These are phyloP conservation scores for Alviniconcha marisindica DNA, from an alignment of 1,140 invertebrate genomes.

Conservation along the genomic window DNA sequence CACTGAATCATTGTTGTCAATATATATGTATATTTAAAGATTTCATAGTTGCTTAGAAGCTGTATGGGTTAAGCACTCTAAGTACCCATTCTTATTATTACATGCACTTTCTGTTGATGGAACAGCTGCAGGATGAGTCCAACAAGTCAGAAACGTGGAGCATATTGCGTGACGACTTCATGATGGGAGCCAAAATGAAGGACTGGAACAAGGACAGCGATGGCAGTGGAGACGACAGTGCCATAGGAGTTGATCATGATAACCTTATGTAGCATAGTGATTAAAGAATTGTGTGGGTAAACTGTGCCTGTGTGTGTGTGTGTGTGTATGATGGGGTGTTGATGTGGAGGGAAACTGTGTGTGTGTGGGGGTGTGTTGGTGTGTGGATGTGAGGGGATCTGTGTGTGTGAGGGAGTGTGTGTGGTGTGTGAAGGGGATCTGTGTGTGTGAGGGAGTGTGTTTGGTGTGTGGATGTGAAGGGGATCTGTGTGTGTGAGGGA, in stretches of 20 bases:
- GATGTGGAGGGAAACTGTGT: neutral
- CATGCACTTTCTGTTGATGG: neutral
- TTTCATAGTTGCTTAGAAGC: too few relatives aligned
- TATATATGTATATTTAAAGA: too few relatives aligned
- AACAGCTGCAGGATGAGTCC: neutral
- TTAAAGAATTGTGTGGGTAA: neutral
- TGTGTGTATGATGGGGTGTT: neutral
- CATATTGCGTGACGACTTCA: conserved; percentile 88
- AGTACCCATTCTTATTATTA: too few relatives aligned
- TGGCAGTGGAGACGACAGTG: conserved; percentile 15
- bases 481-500: too few relatives aligned
- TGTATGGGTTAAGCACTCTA: too few relatives aligned
- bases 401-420: too few relatives aligned
- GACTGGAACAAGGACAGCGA: conserved; percentile 89
- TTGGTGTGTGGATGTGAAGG: too few relatives aligned
- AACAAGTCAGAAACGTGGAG: conserved; percentile 75
- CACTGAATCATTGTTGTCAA: too few relatives aligned
- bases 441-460: too few relatives aligned
- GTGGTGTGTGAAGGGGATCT: too few relatives aligned
- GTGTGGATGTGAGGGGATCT: too few relatives aligned
- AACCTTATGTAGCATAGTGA: too few relatives aligned
- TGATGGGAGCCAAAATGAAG: conserved; percentile 91
- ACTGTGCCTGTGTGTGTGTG: conserved; percentile 2
- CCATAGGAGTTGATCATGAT: neutral
- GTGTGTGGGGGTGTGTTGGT: neutral